A percentile compares a stretch with the other conserved stretches of the same genome.
Conservation (phyloP, 2,888 invertebrate species). For the Penaeus monodon region DNA sequence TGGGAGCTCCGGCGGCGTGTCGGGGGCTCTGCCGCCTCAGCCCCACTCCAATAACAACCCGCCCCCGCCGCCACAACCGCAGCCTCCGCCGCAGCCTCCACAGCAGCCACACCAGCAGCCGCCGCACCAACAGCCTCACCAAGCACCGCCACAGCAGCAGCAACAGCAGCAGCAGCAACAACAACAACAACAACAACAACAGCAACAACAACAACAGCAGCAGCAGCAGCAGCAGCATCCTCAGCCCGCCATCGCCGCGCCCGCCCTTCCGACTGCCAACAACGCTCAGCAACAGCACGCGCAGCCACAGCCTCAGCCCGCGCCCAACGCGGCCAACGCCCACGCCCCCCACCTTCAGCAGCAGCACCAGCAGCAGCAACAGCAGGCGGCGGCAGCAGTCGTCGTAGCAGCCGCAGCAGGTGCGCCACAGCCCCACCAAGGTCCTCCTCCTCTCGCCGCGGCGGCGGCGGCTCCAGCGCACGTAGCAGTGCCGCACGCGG, state of each 20-base stretch:
- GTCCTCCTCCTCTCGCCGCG: slow-evolving; percentile 39
- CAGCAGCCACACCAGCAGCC: slow-evolving; percentile 43
- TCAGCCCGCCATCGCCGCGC: slow-evolving; percentile 33
- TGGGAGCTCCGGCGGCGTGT: slow-evolving; percentile 52
- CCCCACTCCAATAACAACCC: slow-evolving; percentile 35
- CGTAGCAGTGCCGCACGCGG: slow-evolving; percentile 39
- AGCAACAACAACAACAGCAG: slow-evolving; percentile 39
- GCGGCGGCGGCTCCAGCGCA: slow-evolving; percentile 39
- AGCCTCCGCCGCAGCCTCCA: slow-evolving; percentile 37
- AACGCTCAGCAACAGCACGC: slow-evolving; percentile 34
- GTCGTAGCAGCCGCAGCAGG: slow-evolving; percentile 32
- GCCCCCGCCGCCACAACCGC: slow-evolving; percentile 42
- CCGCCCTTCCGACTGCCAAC: slow-evolving; percentile 31
- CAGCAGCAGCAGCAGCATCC: slow-evolving; percentile 31
- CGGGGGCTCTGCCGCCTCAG: slow-evolving; percentile 58
- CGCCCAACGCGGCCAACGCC: slow-evolving; percentile 35
- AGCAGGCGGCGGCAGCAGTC: slow-evolving; percentile 25
- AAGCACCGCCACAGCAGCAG: slow-evolving; percentile 16
- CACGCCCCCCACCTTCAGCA: slow-evolving; percentile 42
- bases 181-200: slow-evolving; percentile 38
- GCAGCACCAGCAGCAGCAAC: slow-evolving; percentile 32
- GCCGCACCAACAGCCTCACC: slow-evolving; percentile 31
- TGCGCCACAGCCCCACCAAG: slow-evolving; percentile 26
- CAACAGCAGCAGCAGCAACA: slow-evolving; percentile 40
- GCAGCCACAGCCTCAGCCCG: slow-evolving; percentile 31